Percentiles rank a stretch among this genome's conserved stretches.
These are phyloP conservation scores for Nycteola revayana DNA, from an alignment of 2,888 invertebrate genomes.

Conservation along the genomic window DNA sequence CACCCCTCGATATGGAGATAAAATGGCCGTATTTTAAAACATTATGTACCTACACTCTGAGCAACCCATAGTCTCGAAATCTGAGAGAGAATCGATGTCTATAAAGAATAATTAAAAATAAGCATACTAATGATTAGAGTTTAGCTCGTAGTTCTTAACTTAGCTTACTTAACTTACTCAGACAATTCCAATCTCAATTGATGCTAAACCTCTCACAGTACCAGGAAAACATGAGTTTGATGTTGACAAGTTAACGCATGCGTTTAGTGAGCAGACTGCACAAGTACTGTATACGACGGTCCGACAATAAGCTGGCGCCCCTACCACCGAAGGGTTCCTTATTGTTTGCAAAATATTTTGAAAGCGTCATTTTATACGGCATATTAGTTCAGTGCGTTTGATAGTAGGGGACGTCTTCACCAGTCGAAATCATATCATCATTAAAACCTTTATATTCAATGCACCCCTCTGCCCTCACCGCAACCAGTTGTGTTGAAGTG, in stretches of 20 bases:
- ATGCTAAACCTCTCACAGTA: not conserved
- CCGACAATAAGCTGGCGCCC: constrained; percentile 47
- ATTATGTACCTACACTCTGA: constrained; percentile 3
- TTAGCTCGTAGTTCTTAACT: too few relatives aligned
- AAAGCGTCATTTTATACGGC: constrained; percentile 79
- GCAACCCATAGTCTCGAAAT: too few relatives aligned
- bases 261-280: constrained; percentile 37
- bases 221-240: constrained; percentile 22
- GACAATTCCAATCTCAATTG: constrained; percentile 8
- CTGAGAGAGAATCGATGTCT: too few relatives aligned
- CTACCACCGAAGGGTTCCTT: constrained; percentile 60
- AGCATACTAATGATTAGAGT: too few relatives aligned
- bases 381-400: constrained; percentile 75
- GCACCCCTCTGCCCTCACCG: constrained; percentile 34
- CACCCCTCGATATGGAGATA: too few relatives aligned
- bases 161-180: too few relatives aligned
- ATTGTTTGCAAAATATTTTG: constrained; percentile 82
- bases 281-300: constrained; percentile 61
- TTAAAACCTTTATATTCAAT: constrained; percentile 59
- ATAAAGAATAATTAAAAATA: too few relatives aligned
- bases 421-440: constrained; percentile 69
- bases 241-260: constrained; percentile 29
- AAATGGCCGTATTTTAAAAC: constrained; percentile 47
- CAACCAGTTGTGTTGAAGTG: constrained; percentile 41
- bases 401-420: constrained; percentile 72